Evolutionary conservation across 2,797 vertebrate genomes (phyloP).

Genomic region (Peromyscus aztecus): DNA sequence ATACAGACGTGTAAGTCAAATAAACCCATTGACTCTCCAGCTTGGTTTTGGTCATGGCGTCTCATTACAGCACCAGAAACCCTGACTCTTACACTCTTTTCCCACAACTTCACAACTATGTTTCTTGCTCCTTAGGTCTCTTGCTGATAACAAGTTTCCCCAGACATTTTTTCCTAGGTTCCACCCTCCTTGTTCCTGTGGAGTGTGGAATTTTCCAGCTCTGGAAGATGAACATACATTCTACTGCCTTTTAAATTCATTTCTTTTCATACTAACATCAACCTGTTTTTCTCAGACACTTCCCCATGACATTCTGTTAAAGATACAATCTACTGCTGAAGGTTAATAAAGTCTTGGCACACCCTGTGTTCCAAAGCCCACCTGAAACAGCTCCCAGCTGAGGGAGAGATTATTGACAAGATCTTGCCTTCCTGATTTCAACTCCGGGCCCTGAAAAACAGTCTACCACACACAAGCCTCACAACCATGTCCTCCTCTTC

Average conservation of each 20-base stretch:
- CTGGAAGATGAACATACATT: not conserved
- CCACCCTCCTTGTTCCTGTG: not conserved
- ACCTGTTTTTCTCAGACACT: not conserved
- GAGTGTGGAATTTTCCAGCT: not conserved
- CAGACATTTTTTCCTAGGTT: not conserved
- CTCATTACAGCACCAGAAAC: not conserved
- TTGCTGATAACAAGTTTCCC: not conserved
- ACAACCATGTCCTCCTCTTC: not conserved
- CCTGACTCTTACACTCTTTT: not conserved
- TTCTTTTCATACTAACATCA: not conserved
- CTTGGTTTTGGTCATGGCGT: not conserved
- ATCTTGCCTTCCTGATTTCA: not conserved
- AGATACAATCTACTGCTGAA: not conserved
- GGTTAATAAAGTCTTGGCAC: not conserved
- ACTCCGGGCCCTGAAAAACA: accelerated
- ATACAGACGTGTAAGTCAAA: not conserved
- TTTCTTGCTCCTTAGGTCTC: conserved; percentile 16
- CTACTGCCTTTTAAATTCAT: not conserved
- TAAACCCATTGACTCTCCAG: not conserved
- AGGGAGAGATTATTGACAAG: not conserved
- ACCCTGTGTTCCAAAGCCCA: not conserved
- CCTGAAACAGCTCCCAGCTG: not conserved
- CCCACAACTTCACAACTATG: not conserved
- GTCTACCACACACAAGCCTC: not conserved
- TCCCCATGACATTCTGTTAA: not conserved